phyloP scores from a whole-genome alignment of 2,888 invertebrate genomes.

The Xestobium rufovillosum region DNA sequence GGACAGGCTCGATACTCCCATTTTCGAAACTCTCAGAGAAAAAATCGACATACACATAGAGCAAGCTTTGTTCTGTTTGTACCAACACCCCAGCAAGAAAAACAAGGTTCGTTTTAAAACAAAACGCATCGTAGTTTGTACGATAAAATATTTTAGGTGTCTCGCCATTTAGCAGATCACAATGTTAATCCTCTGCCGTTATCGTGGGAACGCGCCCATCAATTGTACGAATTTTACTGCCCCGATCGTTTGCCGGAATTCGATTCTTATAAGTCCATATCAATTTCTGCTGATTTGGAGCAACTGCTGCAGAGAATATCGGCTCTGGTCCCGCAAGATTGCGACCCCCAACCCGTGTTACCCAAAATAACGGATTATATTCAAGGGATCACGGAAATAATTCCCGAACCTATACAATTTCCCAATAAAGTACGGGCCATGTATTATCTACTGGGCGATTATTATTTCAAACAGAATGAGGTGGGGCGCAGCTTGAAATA shows the following conservation, averaged over 20 bases:
- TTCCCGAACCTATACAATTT: slow-evolving; percentile 36
- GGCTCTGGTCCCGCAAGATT: slow-evolving; percentile 58
- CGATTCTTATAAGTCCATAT: slow-evolving; percentile 64
- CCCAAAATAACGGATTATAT: slow-evolving; percentile 61
- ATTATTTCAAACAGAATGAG: slow-evolving; percentile 83
- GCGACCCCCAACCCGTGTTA: slow-evolving; percentile 56
- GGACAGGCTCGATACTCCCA: slow-evolving; percentile 60
- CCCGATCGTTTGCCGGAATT: slow-evolving; percentile 75
- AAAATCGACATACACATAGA: slow-evolving; percentile 74
- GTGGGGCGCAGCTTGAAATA: slow-evolving; percentile 63
- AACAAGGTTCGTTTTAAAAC: slow-evolving; percentile 48
- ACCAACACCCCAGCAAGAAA: slow-evolving; percentile 70
- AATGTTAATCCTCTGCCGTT: slow-evolving; percentile 61
- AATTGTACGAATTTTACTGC: slow-evolving; percentile 73
- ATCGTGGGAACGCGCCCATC: slow-evolving; percentile 66
- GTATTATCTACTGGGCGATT: slow-evolving; percentile 88
- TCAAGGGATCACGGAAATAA: slow-evolving; percentile 44
- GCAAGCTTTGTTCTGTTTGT: slow-evolving; percentile 80
- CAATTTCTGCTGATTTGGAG: slow-evolving; percentile 78
- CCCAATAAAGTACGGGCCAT: slow-evolving; percentile 52
- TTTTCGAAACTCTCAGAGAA: slow-evolving; percentile 55
- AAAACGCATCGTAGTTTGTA: too few relatives aligned
- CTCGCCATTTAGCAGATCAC: slow-evolving; percentile 65
- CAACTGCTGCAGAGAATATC: slow-evolving; percentile 64
- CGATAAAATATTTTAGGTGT: slow-evolving; percentile 37